Conservation (phyloP, 2,888 invertebrate species). For the Microctonus brassicae region DNA sequence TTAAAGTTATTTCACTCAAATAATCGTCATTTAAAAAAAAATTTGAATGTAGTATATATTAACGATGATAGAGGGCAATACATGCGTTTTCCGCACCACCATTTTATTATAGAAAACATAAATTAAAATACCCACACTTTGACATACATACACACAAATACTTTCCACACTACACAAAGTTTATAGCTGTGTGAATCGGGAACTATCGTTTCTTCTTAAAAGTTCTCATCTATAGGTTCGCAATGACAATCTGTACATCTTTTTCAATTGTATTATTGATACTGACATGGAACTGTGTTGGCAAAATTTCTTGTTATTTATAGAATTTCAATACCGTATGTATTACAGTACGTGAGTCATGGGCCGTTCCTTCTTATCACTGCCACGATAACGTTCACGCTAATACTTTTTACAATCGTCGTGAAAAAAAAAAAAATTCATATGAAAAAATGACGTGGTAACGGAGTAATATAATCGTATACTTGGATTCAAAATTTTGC, state of each 20-base stretch:
- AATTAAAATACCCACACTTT: too few species aligned
- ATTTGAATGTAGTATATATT: not conserved
- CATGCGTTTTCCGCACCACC: not conserved
- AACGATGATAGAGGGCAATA: not conserved
- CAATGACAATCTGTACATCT: conserved; percentile 50
- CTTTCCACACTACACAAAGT: not conserved
- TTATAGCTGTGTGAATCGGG: not conserved
- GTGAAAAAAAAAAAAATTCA: conserved; percentile 54
- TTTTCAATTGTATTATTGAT: conserved; percentile 58
- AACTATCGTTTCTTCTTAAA: conserved; percentile 8
- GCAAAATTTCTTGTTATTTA: conserved; percentile 50
- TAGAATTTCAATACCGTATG: not conserved
- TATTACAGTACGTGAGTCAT: conserved; percentile 15
- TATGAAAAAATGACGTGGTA: conserved; percentile 62
- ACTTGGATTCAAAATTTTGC: conserved; percentile 38
- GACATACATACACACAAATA: too few species aligned
- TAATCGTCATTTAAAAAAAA: not conserved
- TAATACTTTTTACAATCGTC: conserved; percentile 42
- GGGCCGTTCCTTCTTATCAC: conserved; percentile 3
- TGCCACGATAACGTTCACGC: not conserved
- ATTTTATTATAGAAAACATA: not conserved
- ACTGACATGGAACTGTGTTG: conserved; percentile 52
- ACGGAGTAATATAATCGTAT: conserved; percentile 44
- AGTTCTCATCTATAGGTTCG: conserved; percentile 27
- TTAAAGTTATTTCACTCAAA: too few species aligned